These are phyloP conservation scores for Calameuta filiformis DNA, from an alignment of 2,888 invertebrate genomes.

Conservation along the genomic window DNA sequence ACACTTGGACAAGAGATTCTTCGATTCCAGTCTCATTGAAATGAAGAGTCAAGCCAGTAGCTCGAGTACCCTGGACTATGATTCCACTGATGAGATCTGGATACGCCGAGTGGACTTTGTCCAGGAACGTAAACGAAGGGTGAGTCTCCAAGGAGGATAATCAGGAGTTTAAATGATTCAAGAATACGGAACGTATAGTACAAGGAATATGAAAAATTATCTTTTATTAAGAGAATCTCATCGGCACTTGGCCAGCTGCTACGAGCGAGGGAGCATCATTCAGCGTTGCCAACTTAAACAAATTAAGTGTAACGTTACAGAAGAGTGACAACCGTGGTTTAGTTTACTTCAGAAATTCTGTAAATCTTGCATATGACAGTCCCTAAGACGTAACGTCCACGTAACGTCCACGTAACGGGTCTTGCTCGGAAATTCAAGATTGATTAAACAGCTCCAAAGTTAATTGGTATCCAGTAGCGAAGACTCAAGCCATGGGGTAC, in stretches of 20 bases:
- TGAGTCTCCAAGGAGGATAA: conserved; percentile 60
- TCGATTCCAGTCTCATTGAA: conserved; percentile 84
- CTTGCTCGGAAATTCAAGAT: not conserved
- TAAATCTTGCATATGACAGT: not conserved
- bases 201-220: not conserved
- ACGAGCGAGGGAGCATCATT: not conserved
- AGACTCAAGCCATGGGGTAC: not conserved
- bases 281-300: not conserved
- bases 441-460: not conserved
- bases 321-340: not conserved
- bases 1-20: conserved; percentile 83
- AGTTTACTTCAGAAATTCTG: not conserved
- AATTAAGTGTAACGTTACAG: not conserved
- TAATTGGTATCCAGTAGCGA: not conserved
- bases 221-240: not conserved
- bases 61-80: conserved; percentile 70
- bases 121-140: conserved; percentile 67
- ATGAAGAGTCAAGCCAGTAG: conserved; percentile 81
- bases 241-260: not conserved
- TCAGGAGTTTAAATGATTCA: not conserved
- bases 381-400: not conserved
- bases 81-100: conserved; percentile 77
- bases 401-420: not conserved
- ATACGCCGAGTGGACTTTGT: conserved; percentile 71
- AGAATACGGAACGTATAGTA: not conserved